Evolutionary conservation across 2,797 vertebrate genomes (phyloP), one percentile per base, ranked within the genome.

Genomic region (Dermochelys coriacea): DNA sequence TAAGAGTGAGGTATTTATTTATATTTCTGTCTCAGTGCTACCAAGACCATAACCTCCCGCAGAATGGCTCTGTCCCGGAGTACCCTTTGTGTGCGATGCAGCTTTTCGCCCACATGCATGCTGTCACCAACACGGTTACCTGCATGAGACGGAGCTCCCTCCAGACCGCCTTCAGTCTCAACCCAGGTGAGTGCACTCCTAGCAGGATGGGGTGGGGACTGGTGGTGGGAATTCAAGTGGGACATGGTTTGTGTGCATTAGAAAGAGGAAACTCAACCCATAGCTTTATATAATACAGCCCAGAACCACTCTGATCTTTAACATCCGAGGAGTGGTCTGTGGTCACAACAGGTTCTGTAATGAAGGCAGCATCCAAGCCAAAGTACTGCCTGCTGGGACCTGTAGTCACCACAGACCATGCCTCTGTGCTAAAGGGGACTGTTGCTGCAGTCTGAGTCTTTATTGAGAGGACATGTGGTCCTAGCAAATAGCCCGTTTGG

Each of bases 61-160:
- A 75, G 51, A 99, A 98, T 0, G 98, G 98, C 80, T 98, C 98
- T 0, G 84, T 34, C 0, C 99, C 99, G 0, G 64, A 80, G 84
- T 99, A 99, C 93, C 99, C 99, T 0, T 98, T 99, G 14, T 99
- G 99, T 0, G 99, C 99, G 84, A 99, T 99, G 99, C 99, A 99
- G 98, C 99, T 99, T 2, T 99, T 96, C 95, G 99, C 99, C 2
- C 99, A 99, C 98, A 99, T 99, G 99, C 99, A 99, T 0, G 99
- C 99, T 0, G 99, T 99, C 88, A 98, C 98, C 23, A 98, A 99
- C 98, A 99, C 99, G 0, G 98, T 98, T 75, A 99, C 99, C 90
- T 99, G 99, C 98, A 99, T 99, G 99, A 98, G 99, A 7, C 99
- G 99, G 68, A 99, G 98, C 21, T 97, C 98, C 95, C 98, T 99